These are phyloP conservation scores for Parazoanthus swiftii DNA, from an alignment of 92 coral and sea anemone species.

Conservation along the genomic window DNA sequence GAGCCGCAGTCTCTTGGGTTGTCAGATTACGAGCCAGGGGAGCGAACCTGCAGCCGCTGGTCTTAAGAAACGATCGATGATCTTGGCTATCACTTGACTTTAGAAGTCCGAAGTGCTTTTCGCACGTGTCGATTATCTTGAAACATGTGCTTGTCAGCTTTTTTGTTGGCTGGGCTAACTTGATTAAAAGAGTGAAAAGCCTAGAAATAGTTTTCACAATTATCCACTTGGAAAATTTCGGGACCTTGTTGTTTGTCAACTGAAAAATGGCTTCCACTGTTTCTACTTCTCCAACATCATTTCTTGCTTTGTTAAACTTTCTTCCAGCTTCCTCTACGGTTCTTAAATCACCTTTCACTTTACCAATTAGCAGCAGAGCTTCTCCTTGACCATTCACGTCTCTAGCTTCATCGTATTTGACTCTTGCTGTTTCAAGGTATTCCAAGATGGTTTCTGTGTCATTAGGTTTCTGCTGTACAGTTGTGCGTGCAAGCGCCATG, in stretches of 20 bases:
- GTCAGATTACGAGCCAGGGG: slow-evolving; percentile 31
- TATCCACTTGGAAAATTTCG: slow-evolving; percentile 4
- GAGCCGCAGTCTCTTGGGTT: slow-evolving; percentile 1
- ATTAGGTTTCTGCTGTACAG: neutral
- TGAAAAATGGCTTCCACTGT: slow-evolving; percentile 46
- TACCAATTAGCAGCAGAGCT: slow-evolving; percentile 56
- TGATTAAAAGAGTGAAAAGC: slow-evolving; percentile 46
- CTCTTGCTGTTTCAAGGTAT: slow-evolving; percentile 52
- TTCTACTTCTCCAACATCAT: slow-evolving; percentile 65
- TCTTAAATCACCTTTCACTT: neutral
- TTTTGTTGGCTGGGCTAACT: slow-evolving; percentile 45
- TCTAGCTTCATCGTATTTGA: slow-evolving; percentile 51
- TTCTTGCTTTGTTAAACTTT: slow-evolving; percentile 47
- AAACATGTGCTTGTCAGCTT: neutral
- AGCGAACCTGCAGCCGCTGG: slow-evolving; percentile 46
- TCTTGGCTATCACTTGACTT: slow-evolving; percentile 42
- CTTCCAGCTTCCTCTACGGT: slow-evolving; percentile 59
- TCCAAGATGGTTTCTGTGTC: neutral
- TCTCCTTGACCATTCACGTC: slow-evolving; percentile 70
- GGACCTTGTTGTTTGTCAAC: neutral
- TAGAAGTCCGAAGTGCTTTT: slow-evolving; percentile 70
- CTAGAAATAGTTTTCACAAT: slow-evolving; percentile 50
- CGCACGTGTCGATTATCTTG: slow-evolving; percentile 46
- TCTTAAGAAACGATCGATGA: slow-evolving; percentile 21
- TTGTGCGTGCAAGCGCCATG: slow-evolving; percentile 32